Percentiles rank a stretch among this genome's conserved stretches.
Conservation (phyloP, 2,113 vertebrate genomes). For the Conger conger region DNA sequence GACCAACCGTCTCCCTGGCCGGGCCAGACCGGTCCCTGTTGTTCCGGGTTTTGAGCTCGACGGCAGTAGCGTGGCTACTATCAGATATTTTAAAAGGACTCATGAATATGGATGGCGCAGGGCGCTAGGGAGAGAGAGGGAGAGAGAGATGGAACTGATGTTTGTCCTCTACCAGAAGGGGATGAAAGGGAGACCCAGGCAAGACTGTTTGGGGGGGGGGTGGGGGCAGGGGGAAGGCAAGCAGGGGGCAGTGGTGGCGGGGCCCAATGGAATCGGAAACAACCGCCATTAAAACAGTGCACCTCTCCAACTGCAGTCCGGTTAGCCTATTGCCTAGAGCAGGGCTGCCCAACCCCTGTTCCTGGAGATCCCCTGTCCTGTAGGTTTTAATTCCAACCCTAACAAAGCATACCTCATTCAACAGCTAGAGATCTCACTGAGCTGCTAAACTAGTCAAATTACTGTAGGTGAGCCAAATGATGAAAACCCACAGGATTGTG, state of each 20-base stretch:
- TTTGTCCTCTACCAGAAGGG: constrained; percentile 80
- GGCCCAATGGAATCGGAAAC: not conserved
- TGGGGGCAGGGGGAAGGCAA: constrained; percentile 42
- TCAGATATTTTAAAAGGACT: constrained; percentile 80
- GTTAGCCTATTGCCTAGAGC: too few species aligned
- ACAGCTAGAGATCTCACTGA: too few species aligned
- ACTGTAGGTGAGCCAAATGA: too few species aligned
- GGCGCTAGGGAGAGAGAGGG: not conserved
- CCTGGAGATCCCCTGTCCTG: too few species aligned
- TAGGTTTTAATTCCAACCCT: too few species aligned
- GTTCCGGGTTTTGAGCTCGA: constrained; percentile 63
- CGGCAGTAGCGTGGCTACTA: constrained; percentile 71
- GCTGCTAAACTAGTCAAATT: too few species aligned
- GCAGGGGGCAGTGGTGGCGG: not conserved
- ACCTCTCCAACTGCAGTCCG: too few species aligned
- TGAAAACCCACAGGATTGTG: too few species aligned
- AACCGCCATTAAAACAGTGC: too few species aligned
- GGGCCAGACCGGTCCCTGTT: not conserved
- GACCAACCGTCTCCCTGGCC: constrained; percentile 27
- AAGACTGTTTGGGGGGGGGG: constrained; percentile 56
- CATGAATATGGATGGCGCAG: constrained; percentile 75
- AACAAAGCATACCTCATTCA: too few species aligned
- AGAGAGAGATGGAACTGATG: constrained; percentile 74
- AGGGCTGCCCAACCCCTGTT: too few species aligned
- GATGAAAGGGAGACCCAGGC: constrained; percentile 76